Conservation (phyloP, 1,140 invertebrate genomes). For the Parapsyche elsis region DNA sequence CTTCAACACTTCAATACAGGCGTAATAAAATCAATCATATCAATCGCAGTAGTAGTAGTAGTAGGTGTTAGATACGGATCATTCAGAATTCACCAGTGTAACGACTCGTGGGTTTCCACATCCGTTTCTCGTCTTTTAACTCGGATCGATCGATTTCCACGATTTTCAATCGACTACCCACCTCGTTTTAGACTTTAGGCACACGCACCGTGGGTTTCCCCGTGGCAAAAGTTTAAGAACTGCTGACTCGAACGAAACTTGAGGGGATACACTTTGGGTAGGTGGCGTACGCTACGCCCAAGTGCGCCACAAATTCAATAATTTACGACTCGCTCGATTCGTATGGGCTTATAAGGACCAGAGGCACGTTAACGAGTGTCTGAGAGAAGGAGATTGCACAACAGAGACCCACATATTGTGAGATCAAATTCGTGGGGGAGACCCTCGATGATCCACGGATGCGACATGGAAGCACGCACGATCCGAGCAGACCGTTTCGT, state of each 20-base stretch:
- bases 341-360: slow-evolving; percentile 45
- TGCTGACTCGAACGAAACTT: neutral
- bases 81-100: neutral
- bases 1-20: no score
- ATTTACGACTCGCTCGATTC: slow-evolving; percentile 38
- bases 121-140: neutral
- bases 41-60: no score
- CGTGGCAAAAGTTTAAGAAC: neutral
- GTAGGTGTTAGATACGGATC: neutral
- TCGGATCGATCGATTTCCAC: neutral
- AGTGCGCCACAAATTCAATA: slow-evolving; percentile 43
- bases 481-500: neutral
- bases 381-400: slow-evolving; percentile 35
- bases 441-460: slow-evolving; percentile 1
- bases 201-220: neutral
- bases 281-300: slow-evolving; percentile 38
- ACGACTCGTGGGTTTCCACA: neutral
- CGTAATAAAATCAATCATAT: no score
- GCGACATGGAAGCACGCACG: neutral
- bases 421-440: neutral
- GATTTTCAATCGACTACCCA: neutral
- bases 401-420: slow-evolving; percentile 38
- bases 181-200: neutral
- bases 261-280: neutral
- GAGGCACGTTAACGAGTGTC: slow-evolving; percentile 40